Evolutionary conservation across 2,888 invertebrate species (phyloP).

Genomic region (Synergus gifuensis): DNA sequence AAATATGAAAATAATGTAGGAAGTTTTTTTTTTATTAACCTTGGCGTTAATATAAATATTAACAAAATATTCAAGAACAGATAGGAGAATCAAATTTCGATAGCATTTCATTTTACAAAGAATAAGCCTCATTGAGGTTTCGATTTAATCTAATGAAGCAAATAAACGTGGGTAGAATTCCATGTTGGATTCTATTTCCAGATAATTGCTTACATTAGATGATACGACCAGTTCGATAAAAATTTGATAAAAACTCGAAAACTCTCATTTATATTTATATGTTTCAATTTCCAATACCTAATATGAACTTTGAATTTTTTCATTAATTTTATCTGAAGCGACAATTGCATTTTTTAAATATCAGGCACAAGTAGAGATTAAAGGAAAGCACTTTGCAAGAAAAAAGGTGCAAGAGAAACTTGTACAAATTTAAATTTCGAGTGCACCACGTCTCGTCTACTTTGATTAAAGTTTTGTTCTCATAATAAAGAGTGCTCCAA

Average conservation of each 20-base stretch:
- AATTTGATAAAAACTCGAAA: neutral
- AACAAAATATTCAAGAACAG: neutral
- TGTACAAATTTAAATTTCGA: neutral
- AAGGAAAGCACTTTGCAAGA: constrained; percentile 5
- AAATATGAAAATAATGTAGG: too few relatives aligned
- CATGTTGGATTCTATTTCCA: neutral
- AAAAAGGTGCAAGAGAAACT: constrained; percentile 15
- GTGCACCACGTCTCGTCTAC: neutral
- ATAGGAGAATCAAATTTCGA: neutral
- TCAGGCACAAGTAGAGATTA: neutral
- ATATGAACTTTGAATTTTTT: neutral
- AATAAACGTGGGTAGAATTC: neutral
- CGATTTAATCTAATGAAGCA: constrained; percentile 1
- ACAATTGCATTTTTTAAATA: too few relatives aligned
- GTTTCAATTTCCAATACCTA: too few relatives aligned
- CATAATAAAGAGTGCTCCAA: neutral
- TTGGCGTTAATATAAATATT: too few relatives aligned
- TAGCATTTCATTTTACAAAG: neutral
- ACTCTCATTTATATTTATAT: too few relatives aligned
- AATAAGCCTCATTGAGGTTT: neutral
- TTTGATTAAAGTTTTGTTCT: constrained; percentile 11
- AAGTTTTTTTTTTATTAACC: too few relatives aligned
- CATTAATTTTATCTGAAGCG: neutral
- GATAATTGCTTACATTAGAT: neutral
- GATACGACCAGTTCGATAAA: neutral